phyloP scores from a whole-genome alignment of 2,113 vertebrate genomes.

The Polyodon spathula region DNA sequence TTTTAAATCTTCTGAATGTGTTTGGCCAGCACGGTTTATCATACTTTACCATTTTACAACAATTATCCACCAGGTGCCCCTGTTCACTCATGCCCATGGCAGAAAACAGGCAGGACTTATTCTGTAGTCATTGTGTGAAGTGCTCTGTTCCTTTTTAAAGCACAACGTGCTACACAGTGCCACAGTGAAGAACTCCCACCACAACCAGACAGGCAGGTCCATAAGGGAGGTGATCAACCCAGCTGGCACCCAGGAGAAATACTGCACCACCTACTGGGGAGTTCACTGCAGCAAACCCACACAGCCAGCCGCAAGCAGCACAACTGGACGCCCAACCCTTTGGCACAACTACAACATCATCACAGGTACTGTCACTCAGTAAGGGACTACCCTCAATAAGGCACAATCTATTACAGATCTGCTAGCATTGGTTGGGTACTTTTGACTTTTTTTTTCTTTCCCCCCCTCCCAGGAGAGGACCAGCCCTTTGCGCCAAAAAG shows the following conservation, averaged over 20 bases:
- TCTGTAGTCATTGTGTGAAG: background rate
- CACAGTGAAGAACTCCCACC: slow-evolving; percentile 21
- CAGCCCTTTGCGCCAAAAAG: background rate
- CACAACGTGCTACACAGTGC: slow-evolving; percentile 14
- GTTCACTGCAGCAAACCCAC: slow-evolving; percentile 5
- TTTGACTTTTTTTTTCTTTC: slow-evolving; percentile 5
- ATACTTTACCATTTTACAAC: no score
- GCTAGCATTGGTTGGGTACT: no score
- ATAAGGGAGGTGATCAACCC: slow-evolving; percentile 36
- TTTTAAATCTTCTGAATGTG: no score
- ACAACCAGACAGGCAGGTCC: slow-evolving; percentile 13
- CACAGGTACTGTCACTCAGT: slow-evolving; percentile 28
- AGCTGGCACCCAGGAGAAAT: background rate
- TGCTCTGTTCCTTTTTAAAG: slow-evolving; percentile 10
- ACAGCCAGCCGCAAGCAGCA: fast-evolving
- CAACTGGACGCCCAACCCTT: slow-evolving; percentile 14
- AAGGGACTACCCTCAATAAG: no score
- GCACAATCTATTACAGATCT: no score
- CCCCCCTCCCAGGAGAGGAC: slow-evolving; percentile 21
- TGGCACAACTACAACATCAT: slow-evolving; percentile 42
- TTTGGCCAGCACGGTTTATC: no score
- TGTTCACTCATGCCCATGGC: background rate
- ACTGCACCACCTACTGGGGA: slow-evolving; percentile 19
- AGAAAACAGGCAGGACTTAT: background rate
- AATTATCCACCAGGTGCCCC: background rate